Evolutionary conservation across 2,797 vertebrate species (phyloP).

Genomic region (Chanos chanos): DNA sequence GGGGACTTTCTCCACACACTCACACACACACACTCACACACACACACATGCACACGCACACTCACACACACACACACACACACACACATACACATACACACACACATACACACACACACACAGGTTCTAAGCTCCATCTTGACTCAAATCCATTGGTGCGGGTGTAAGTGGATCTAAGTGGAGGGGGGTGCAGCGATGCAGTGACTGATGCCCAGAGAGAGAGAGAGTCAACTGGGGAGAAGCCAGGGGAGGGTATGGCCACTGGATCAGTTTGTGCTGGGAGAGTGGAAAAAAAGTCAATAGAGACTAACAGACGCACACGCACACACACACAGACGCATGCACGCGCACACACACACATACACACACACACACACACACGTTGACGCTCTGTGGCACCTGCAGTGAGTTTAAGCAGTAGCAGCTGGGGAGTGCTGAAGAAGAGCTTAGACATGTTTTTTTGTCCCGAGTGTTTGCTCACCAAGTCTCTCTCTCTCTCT

Average conservation of each 20-base stretch:
- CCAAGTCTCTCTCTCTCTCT: background rate
- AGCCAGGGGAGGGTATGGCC: constrained; percentile 3
- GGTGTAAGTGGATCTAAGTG: no score
- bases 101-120: background rate
- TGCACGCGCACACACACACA: no score
- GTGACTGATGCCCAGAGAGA: constrained; percentile 22
- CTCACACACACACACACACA: background rate
- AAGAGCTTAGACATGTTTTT: constrained; percentile 61
- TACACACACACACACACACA: constrained; percentile 8
- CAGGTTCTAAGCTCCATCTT: no score
- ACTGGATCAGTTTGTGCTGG: constrained; percentile 10
- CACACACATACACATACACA: background rate
- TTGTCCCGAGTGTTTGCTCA: constrained; percentile 67
- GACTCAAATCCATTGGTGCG: no score
- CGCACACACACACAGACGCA: no score
- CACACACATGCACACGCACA: background rate
- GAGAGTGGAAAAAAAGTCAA: constrained; percentile 13
- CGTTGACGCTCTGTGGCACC: constrained; percentile 26
- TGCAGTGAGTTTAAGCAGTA: constrained; percentile 55
- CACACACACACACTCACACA: background rate
- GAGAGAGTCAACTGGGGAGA: constrained; percentile 16
- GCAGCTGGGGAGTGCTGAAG: constrained; percentile 58
- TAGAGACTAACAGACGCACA: constrained; percentile 15
- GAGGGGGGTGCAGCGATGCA: no score
- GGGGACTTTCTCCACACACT: background rate